Evolutionary conservation across 2,888 invertebrate genomes (phyloP).

Genomic region (Stenolophus ochropezus): DNA sequence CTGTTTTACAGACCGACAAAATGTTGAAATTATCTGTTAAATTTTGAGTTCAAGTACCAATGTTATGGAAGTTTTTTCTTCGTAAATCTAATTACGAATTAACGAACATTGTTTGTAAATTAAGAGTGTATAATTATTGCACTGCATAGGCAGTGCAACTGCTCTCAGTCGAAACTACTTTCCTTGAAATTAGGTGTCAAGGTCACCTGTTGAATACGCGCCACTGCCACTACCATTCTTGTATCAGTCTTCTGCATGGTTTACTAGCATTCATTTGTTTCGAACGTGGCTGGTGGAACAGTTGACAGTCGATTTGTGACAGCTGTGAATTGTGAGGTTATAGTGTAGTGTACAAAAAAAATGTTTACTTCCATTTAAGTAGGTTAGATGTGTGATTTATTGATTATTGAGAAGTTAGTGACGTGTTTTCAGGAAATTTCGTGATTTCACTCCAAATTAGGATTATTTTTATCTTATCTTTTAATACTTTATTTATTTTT

Average conservation of each 20-base stretch:
- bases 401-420: constrained; percentile 26
- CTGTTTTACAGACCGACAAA: too few relatives aligned
- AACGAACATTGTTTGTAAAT: constrained; percentile 16
- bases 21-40: background rate
- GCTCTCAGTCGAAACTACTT: background rate
- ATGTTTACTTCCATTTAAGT: background rate
- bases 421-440: constrained; percentile 26
- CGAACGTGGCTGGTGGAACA: constrained; percentile 19
- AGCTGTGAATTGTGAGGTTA: background rate
- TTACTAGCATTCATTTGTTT: constrained; percentile 29
- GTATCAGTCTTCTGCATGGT: constrained; percentile 35
- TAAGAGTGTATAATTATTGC: background rate
- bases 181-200: constrained; percentile 32
- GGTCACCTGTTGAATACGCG: constrained; percentile 42
- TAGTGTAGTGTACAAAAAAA: constrained; percentile 6
- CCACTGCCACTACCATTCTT: constrained; percentile 47
- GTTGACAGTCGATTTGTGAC: constrained; percentile 6
- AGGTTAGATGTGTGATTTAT: constrained; percentile 41
- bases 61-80: background rate
- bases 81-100: background rate
- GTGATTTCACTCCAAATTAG: background rate
- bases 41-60: too few relatives aligned
- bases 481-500: background rate
- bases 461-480: background rate
- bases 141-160: background rate